phyloP scores from a whole-genome alignment of 2,888 invertebrate species.

The Temnothorax ravouxi region DNA sequence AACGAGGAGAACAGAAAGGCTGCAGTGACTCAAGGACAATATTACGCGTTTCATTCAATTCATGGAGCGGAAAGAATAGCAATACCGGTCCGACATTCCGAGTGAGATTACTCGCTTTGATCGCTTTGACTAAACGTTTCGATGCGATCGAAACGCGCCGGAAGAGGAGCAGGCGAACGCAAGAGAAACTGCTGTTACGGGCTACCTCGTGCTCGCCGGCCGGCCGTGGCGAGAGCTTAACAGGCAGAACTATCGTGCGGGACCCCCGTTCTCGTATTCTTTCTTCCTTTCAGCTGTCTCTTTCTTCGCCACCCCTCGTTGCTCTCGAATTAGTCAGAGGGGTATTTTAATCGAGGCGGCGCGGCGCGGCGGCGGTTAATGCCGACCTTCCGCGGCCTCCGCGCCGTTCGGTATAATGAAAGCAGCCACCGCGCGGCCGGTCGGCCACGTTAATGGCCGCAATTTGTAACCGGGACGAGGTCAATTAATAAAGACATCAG shows the following conservation, averaged over 20 bases:
- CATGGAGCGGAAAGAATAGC: constrained; percentile 29
- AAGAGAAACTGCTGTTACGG: background rate
- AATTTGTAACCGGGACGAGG: constrained; percentile 80
- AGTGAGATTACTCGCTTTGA: constrained; percentile 25
- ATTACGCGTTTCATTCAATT: constrained; percentile 44
- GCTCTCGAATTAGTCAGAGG: constrained; percentile 51
- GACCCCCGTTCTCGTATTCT: background rate
- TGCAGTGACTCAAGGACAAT: constrained; percentile 42
- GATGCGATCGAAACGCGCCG: background rate
- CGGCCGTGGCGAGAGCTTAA: background rate
- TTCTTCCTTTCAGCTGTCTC: background rate
- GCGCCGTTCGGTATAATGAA: constrained; percentile 59
- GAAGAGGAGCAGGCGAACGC: background rate
- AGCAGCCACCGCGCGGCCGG: constrained; percentile 65
- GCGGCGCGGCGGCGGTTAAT: constrained; percentile 20
- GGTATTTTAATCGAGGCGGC: constrained; percentile 49
- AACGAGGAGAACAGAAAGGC: constrained; percentile 41
- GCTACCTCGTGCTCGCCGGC: background rate
- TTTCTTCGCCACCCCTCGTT: background rate
- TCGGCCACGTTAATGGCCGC: constrained; percentile 71
- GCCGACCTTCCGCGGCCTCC: constrained; percentile 56
- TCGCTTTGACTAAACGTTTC: constrained; percentile 19
- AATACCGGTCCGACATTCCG: constrained; percentile 14
- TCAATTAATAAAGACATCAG: constrained; percentile 81
- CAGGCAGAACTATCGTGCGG: background rate